These are phyloP conservation scores for Aelia acuminata DNA, from an alignment of 2,888 invertebrate species.

Conservation along the genomic window DNA sequence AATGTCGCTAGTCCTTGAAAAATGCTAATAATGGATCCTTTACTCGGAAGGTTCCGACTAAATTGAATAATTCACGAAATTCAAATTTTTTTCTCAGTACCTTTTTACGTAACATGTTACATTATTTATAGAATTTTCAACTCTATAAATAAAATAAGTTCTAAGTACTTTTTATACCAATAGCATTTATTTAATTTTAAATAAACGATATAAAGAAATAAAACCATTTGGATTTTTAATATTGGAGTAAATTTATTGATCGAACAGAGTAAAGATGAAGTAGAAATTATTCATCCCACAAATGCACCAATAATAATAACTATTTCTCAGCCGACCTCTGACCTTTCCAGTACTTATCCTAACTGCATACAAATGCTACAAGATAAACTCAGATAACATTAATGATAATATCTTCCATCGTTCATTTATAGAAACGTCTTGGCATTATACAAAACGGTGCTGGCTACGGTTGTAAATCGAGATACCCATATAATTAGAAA, in stretches of 20 bases:
- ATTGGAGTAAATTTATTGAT: background rate
- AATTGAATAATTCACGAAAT: background rate
- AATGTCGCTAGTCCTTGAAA: background rate
- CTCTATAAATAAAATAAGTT: no score
- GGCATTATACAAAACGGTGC: background rate
- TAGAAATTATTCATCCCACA: background rate
- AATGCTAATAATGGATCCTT: background rate
- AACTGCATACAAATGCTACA: conserved; percentile 11
- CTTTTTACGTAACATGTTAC: background rate
- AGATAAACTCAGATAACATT: background rate
- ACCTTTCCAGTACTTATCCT: background rate
- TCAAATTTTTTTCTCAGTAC: background rate
- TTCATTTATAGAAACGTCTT: background rate
- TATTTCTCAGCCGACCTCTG: background rate
- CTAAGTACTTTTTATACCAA: background rate
- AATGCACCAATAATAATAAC: background rate
- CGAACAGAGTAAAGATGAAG: background rate
- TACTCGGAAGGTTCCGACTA: background rate
- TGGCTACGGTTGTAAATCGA: background rate
- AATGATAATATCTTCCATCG: background rate
- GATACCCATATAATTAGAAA: background rate
- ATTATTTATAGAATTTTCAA: background rate
- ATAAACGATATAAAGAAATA: no score
- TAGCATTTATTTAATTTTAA: background rate
- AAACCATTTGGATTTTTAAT: background rate